phyloP scores from a whole-genome alignment of 2,113 vertebrate species.

The Aldabrachelys gigantea region DNA sequence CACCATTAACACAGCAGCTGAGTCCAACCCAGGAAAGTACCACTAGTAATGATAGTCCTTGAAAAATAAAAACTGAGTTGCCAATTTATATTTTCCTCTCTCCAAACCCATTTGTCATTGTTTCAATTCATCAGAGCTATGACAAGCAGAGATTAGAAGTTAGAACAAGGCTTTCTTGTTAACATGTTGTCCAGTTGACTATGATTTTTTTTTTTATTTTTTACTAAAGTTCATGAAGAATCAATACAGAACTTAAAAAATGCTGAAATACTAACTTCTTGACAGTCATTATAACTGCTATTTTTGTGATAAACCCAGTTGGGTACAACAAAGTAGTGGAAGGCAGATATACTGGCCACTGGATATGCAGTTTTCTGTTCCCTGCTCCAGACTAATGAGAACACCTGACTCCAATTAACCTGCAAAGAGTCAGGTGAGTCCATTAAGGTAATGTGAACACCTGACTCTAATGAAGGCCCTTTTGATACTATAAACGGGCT shows the following conservation, averaged over 20 bases:
- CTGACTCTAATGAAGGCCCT: no score
- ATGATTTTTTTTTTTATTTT: neutral
- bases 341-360: no score
- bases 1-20: conserved; percentile 15
- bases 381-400: no score
- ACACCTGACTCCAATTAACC: no score
- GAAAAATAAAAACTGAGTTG: neutral
- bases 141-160: neutral
- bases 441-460: no score
- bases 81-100: conserved; percentile 3
- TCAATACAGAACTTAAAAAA: neutral
- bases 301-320: neutral
- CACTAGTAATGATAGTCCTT: neutral
- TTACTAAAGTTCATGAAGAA: neutral
- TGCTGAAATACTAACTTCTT: neutral
- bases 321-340: no score
- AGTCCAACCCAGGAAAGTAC: neutral
- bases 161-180: neutral
- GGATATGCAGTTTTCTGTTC: no score
- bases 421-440: no score
- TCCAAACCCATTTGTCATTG: neutral
- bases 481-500: no score
- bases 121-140: neutral
- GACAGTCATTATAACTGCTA: neutral
- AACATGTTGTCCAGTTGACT: neutral